Conservation (phyloP, 2,888 invertebrate species). For the Alloscopus bannaensis region DNA sequence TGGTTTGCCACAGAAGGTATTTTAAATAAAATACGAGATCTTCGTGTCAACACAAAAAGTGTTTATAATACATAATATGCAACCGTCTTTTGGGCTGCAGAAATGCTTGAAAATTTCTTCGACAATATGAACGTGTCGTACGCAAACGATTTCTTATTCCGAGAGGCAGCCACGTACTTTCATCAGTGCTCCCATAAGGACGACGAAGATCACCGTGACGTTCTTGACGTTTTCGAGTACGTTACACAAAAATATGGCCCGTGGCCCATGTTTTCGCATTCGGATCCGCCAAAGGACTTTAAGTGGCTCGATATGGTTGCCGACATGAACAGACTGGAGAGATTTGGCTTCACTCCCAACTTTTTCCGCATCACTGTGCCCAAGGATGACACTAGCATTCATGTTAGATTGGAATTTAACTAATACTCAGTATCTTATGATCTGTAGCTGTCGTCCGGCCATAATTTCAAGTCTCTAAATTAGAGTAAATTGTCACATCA, state of each 20-base stretch:
- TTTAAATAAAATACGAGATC: background rate
- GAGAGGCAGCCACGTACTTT: background rate
- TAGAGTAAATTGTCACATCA: no score
- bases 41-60: background rate
- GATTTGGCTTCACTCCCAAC: background rate
- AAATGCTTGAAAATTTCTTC: background rate
- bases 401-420: no score
- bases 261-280: conserved; percentile 9
- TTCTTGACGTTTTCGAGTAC: background rate
- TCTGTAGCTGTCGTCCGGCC: no score
- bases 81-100: conserved; percentile 4
- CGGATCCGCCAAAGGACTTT: conserved; percentile 12
- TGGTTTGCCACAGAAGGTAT: no score
- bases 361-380: background rate
- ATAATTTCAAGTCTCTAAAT: no score
- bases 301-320: conserved; percentile 8
- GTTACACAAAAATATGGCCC: background rate
- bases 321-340: conserved; percentile 14
- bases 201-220: background rate
- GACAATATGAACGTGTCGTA: no score
- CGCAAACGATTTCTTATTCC: background rate
- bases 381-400: background rate
- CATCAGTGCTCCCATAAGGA: conserved; percentile 1
- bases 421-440: no score
- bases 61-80: background rate